A percentile compares a stretch with the other conserved stretches of the same genome.
Evolutionary conservation across 2,113 vertebrate species (phyloP).

Genomic region (Zapus hudsonius): DNA sequence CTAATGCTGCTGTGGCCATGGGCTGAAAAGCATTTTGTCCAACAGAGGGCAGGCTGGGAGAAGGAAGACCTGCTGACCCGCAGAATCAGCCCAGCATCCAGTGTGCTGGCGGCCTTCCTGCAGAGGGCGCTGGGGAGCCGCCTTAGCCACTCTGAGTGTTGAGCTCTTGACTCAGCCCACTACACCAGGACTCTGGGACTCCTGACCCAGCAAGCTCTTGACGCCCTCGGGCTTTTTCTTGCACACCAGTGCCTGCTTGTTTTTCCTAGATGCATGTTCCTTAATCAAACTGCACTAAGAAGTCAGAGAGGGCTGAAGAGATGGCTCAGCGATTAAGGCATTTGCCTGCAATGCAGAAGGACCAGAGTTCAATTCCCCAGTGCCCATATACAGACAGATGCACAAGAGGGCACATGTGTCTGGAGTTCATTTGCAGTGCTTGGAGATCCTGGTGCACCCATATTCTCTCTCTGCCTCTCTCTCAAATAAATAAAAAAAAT

Average conservation of each 20-base stretch:
- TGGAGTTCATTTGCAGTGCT: too few relatives aligned
- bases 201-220: not conserved
- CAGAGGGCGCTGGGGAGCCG: slow-evolving; percentile 50
- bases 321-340: too few relatives aligned
- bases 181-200: not conserved
- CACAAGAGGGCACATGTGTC: too few relatives aligned
- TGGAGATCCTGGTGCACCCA: too few relatives aligned
- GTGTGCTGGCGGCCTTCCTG: not conserved
- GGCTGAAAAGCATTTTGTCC: not conserved
- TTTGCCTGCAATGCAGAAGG: too few relatives aligned
- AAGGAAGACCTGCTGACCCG: not conserved
- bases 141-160: not conserved
- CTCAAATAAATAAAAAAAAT: too few relatives aligned
- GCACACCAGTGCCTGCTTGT: not conserved
- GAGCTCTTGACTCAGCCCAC: not conserved
- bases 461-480: too few relatives aligned
- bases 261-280: slow-evolving; percentile 36
- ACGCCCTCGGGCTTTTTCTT: not conserved
- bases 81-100: accelerated
- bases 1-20: accelerated
- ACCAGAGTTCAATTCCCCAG: too few relatives aligned
- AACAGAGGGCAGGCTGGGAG: slow-evolving; percentile 53
- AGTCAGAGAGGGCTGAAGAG: too few relatives aligned
- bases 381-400: too few relatives aligned
- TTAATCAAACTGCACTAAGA: slow-evolving; percentile 33